These are phyloP conservation scores for Enteromius treurensis DNA, from an alignment of 2,797 vertebrate species.

Conservation along the genomic window DNA sequence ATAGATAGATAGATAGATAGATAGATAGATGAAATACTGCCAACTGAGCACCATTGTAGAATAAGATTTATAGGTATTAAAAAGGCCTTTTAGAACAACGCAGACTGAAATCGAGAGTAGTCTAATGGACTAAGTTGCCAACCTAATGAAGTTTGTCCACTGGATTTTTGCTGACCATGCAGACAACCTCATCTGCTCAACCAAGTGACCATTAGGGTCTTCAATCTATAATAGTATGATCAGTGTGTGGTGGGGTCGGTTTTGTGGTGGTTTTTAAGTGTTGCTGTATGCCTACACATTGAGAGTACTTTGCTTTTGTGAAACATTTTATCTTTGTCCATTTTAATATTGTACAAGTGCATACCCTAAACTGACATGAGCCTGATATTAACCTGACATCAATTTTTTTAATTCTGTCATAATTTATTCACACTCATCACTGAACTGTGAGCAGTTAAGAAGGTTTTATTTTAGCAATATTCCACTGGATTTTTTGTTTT, in stretches of 20 bases:
- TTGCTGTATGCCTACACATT: constrained; percentile 49
- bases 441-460: not conserved
- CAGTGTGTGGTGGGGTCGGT: constrained; percentile 47
- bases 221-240: constrained; percentile 51
- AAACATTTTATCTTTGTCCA: constrained; percentile 51
- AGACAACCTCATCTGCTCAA: constrained; percentile 48
- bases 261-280: constrained; percentile 62
- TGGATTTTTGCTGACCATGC: constrained; percentile 57
- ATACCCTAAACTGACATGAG: constrained; percentile 63
- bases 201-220: constrained; percentile 52
- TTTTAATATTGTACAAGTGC: constrained; percentile 57
- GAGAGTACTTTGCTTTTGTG: constrained; percentile 53
- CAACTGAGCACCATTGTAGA: not conserved
- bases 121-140: constrained; percentile 58
- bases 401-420: not conserved
- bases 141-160: constrained; percentile 61
- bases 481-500: not conserved
- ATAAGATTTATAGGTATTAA: constrained; percentile 15
- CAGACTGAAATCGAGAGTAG: constrained; percentile 45
- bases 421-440: not conserved
- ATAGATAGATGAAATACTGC: not conserved
- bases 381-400: not conserved
- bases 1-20: not conserved
- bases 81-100: constrained; percentile 36
- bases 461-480: not conserved